Evolutionary conservation across 2,797 vertebrate species (phyloP).

Genomic region (Lepidocolaptes lacrymiger): DNA sequence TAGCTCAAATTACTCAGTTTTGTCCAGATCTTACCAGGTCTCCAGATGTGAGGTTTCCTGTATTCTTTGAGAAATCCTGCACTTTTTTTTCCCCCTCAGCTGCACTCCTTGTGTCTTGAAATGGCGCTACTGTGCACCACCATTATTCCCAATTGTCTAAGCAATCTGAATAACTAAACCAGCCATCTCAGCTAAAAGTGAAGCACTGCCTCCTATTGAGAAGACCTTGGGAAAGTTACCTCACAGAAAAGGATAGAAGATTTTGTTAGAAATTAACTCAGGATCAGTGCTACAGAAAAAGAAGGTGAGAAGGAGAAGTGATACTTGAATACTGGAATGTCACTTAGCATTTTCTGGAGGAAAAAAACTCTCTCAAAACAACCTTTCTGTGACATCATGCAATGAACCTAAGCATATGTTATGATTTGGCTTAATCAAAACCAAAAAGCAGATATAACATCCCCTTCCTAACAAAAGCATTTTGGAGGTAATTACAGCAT

Average conservation of each 20-base stretch:
- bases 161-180: not conserved
- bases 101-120: not conserved
- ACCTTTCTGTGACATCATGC: not conserved
- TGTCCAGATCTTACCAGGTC: conserved; percentile 7
- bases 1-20: conserved; percentile 15
- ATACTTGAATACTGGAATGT: not conserved
- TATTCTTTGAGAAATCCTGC: conserved; percentile 1
- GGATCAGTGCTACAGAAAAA: not conserved
- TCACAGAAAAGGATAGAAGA: not conserved
- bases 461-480: not conserved
- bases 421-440: not conserved
- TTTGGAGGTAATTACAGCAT: not conserved
- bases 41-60: conserved; percentile 44
- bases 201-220: not conserved
- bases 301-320: not conserved
- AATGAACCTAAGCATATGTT: not conserved
- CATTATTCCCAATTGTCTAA: not conserved
- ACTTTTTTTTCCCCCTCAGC: not conserved
- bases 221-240: not conserved
- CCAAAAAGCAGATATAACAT: not conserved
- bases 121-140: not conserved
- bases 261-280: not conserved
- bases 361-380: not conserved
- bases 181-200: not conserved
- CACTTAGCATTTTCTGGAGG: not conserved